Percentiles rank a stretch among this genome's conserved stretches.
Evolutionary conservation across 2,797 vertebrate genomes (phyloP).

Genomic region (Botia almorhae): DNA sequence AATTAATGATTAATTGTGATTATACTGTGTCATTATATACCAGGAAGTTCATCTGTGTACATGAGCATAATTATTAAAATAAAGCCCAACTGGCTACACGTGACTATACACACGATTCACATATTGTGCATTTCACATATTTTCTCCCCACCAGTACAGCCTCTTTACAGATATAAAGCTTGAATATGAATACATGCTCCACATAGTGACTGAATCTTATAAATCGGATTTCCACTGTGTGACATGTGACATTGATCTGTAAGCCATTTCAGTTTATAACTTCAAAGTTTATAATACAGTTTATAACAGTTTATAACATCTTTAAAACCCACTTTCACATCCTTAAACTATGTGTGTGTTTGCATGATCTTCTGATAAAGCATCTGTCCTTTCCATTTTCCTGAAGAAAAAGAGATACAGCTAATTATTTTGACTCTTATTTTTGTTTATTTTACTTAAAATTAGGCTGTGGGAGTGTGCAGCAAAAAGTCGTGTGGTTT

Average conservation of each 20-base stretch:
- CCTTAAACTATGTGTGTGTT: background rate
- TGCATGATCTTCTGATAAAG: conserved; percentile 37
- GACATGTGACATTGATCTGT: conserved; percentile 61
- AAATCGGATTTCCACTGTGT: conserved; percentile 53
- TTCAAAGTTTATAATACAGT: no score
- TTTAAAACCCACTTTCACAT: conserved; percentile 2
- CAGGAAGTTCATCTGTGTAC: no score
- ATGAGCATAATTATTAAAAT: no score
- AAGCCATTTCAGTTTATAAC: conserved; percentile 34
- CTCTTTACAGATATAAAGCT: conserved; percentile 9
- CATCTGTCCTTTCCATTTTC: conserved; percentile 24
- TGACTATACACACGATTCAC: background rate
- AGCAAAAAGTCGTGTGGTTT: no score
- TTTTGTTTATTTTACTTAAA: no score
- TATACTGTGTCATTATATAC: no score
- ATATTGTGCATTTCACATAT: background rate
- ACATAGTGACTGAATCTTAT: conserved; percentile 30
- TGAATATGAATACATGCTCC: conserved; percentile 5
- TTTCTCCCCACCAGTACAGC: background rate
- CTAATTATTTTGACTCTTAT: background rate
- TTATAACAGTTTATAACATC: no score
- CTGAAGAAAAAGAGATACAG: background rate
- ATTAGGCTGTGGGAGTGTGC: no score
- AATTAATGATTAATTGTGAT: no score
- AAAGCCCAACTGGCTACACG: no score